Evolutionary conservation across 2,797 vertebrate species (phyloP).

Genomic region (Callimico goeldii): DNA sequence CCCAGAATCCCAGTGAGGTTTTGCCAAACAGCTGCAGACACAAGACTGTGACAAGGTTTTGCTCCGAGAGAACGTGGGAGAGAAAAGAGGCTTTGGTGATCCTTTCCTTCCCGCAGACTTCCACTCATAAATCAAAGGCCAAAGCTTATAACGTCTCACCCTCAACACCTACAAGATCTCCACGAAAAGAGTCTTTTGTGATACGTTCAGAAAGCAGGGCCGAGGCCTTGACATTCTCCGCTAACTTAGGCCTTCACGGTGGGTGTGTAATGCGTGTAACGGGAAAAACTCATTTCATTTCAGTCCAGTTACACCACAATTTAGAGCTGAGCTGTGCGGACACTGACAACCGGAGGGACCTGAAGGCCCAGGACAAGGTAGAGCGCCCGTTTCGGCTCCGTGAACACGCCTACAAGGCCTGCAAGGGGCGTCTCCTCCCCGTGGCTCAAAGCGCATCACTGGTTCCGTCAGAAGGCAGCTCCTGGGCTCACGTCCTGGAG

Average conservation of each 20-base stretch:
- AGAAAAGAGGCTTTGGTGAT: rapidly evolving
- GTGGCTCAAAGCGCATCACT: slow-evolving; percentile 27
- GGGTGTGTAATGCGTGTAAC: neutral
- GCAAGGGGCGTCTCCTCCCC: neutral
- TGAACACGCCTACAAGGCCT: neutral
- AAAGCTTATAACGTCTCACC: too few species aligned
- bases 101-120: neutral
- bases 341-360: rapidly evolving
- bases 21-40: rapidly evolving
- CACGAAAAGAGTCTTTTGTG: too few species aligned
- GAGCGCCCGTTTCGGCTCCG: neutral
- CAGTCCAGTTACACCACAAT: rapidly evolving
- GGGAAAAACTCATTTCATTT: neutral
- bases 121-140: neutral
- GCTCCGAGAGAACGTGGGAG: rapidly evolving
- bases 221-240: rapidly evolving
- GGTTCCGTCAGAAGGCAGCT: neutral
- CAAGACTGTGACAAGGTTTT: rapidly evolving
- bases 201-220: rapidly evolving
- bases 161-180: rapidly evolving
- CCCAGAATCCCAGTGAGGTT: neutral
- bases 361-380: neutral
- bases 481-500: neutral
- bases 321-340: neutral
- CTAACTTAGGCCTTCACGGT: rapidly evolving